These are phyloP conservation scores for Metallyticus violacea DNA, from an alignment of 2,888 invertebrate species.

Conservation along the genomic window DNA sequence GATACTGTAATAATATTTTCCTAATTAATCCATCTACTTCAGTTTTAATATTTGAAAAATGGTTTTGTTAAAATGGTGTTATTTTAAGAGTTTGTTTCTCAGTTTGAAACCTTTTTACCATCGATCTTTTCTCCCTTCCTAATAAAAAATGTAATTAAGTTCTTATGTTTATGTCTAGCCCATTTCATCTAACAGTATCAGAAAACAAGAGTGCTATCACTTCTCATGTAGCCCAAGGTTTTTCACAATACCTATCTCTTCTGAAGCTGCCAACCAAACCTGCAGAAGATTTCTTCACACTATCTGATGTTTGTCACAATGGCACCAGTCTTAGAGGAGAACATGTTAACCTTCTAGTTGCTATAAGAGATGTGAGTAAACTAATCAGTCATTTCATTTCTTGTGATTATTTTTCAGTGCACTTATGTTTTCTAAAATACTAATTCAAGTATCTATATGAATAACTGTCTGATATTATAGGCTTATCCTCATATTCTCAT, in stretches of 20 bases:
- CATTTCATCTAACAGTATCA: conserved; percentile 62
- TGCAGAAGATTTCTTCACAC: conserved; percentile 52
- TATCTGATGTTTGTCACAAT: conserved; percentile 55
- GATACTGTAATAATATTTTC: too few relatives aligned
- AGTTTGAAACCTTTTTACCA: background rate
- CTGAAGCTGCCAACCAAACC: conserved; percentile 65
- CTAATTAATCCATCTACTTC: too few relatives aligned
- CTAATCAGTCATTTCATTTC: too few relatives aligned
- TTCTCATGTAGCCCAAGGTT: conserved; percentile 55
- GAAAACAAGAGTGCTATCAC: conserved; percentile 63
- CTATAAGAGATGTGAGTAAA: conserved; percentile 56
- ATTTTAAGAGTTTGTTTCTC: background rate
- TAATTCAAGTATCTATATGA: too few relatives aligned
- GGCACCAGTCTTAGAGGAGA: conserved; percentile 46
- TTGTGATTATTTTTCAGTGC: too few relatives aligned
- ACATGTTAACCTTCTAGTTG: conserved; percentile 66
- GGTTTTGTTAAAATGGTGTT: background rate
- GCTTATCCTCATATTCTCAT: too few relatives aligned
- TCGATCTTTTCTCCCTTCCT: too few relatives aligned
- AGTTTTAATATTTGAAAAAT: too few relatives aligned
- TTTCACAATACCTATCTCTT: conserved; percentile 52
- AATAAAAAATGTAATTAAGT: background rate
- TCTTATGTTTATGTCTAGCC: conserved; percentile 49
- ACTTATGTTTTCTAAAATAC: too few relatives aligned
- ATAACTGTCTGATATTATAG: too few relatives aligned